A percentile compares a stretch with the other conserved stretches of the same genome.
Conservation (phyloP, 2,113 vertebrate genomes). For the Gopherus flavomarginatus region DNA sequence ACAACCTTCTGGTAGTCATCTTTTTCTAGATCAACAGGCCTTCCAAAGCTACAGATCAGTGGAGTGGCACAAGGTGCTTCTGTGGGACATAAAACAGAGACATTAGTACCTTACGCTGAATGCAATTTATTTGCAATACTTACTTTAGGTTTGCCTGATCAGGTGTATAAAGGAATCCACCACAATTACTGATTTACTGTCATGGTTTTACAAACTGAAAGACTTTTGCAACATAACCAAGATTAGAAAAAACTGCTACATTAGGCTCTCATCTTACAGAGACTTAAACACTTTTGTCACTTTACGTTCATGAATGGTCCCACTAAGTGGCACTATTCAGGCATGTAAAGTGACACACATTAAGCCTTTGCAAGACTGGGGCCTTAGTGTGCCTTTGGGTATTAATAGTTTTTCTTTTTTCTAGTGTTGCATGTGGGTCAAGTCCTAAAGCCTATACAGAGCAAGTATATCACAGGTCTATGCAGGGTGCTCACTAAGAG, state of each 20-base stretch:
- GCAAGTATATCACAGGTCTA: neutral
- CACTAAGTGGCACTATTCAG: neutral
- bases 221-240: neutral
- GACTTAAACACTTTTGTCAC: neutral
- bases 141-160: neutral
- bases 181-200: neutral
- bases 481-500: neutral
- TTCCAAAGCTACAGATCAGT: conserved; percentile 91
- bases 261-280: neutral
- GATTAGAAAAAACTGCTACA: neutral
- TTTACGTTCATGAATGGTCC: neutral
- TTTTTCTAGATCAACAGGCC: conserved; percentile 93
- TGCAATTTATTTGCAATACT: neutral
- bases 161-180: neutral
- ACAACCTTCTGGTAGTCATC: conserved; percentile 98
- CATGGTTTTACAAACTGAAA: neutral
- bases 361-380: neutral
- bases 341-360: neutral
- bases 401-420: neutral
- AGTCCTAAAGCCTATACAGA: neutral
- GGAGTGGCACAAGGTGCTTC: conserved; percentile 94
- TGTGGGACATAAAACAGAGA: conserved; percentile 74
- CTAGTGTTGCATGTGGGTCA: neutral
- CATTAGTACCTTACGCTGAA: neutral
- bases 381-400: neutral